Evolutionary conservation across 2,113 vertebrate genomes (phyloP).

Genomic region (Rhinolophus ferrumequinum): DNA sequence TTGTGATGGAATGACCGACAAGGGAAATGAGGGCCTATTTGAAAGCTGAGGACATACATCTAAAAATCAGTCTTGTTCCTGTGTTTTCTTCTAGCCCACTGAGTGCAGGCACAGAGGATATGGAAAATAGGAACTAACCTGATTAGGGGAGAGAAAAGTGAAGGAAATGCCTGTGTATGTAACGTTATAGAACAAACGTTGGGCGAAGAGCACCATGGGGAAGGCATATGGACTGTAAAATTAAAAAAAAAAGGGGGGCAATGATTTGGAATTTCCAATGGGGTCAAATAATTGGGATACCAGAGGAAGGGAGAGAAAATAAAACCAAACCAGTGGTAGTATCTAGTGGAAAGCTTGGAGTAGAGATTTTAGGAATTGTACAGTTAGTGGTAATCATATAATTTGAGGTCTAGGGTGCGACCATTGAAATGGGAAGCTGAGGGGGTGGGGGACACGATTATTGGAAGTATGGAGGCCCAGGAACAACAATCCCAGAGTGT

Average conservation of each 20-base stretch:
- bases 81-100: not conserved
- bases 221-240: not conserved
- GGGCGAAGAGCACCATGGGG: not conserved
- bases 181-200: not conserved
- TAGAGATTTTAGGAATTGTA: not conserved
- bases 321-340: not conserved
- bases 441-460: not conserved
- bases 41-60: not conserved
- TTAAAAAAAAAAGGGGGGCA: not conserved
- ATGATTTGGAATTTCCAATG: not conserved
- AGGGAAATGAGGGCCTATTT: not conserved
- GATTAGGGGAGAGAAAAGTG: accelerated
- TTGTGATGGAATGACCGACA: not conserved
- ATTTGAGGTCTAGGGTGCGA: not conserved
- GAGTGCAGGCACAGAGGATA: not conserved
- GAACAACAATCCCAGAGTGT: not conserved
- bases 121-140: not conserved
- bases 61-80: not conserved
- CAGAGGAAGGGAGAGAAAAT: not conserved
- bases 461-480: not conserved
- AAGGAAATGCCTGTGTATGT: not conserved
- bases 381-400: not conserved
- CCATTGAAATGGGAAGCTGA: not conserved
- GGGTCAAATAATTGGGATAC: not conserved
- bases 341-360: not conserved